Conservation (phyloP, 2,797 vertebrate genomes). For the Gallinago solitaria region DNA sequence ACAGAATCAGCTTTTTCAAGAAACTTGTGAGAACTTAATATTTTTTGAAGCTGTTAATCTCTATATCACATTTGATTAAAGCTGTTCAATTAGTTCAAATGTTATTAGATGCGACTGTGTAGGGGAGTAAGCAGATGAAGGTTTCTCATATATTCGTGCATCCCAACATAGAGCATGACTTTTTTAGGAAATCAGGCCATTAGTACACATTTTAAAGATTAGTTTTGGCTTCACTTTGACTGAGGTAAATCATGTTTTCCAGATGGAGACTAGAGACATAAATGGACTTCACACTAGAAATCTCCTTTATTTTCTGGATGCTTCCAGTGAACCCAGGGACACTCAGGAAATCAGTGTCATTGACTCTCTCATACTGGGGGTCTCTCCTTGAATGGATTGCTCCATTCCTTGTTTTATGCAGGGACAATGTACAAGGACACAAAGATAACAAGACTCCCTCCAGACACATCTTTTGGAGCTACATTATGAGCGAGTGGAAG, state of each 20-base stretch:
- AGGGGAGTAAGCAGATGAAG: background rate
- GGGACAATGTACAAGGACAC: background rate
- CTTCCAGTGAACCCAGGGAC: background rate
- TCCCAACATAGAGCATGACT: background rate
- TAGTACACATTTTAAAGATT: background rate
- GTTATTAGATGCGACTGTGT: background rate
- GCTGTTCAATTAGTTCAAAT: background rate
- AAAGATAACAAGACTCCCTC: background rate
- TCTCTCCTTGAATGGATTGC: background rate
- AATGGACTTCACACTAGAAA: background rate
- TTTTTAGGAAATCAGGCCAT: background rate
- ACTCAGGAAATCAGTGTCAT: background rate
- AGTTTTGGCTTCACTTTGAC: background rate
- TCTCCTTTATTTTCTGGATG: background rate
- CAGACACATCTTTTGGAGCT: background rate
- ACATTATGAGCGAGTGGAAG: conserved; percentile 9
- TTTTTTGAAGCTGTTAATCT: background rate
- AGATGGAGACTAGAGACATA: background rate
- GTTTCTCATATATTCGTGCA: background rate
- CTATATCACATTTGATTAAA: background rate
- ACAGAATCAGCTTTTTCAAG: background rate
- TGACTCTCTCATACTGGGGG: background rate
- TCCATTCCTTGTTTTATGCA: background rate
- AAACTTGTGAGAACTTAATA: background rate
- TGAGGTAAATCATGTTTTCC: background rate